Percentiles rank a stretch among this genome's conserved stretches.
phyloP scores from a whole-genome alignment of 2,888 invertebrate genomes.

The Callimorpha dominula region DNA sequence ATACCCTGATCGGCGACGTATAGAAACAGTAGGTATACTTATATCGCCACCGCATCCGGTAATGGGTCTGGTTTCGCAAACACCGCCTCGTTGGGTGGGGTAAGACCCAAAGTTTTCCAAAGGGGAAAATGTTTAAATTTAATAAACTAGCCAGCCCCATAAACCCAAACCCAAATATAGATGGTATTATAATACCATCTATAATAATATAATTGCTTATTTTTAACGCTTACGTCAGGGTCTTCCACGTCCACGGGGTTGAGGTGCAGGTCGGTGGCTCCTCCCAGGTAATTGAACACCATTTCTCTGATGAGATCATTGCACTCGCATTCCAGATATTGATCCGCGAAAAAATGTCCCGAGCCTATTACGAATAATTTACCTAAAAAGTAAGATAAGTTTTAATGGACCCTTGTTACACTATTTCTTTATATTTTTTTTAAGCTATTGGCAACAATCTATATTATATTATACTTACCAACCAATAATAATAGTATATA shows the following conservation, averaged over 20 bases:
- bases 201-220: not conserved
- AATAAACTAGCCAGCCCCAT: not conserved
- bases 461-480: too few relatives aligned
- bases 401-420: not conserved
- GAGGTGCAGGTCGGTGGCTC: constrained; percentile 88
- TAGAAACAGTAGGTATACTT: too few relatives aligned
- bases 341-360: constrained; percentile 96
- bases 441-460: too few relatives aligned
- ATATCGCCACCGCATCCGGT: too few relatives aligned
- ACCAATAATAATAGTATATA: too few relatives aligned
- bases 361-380: constrained; percentile 97
- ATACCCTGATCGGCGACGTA: too few relatives aligned
- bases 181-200: not conserved
- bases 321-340: constrained; percentile 97
- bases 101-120: too few relatives aligned
- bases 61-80: too few relatives aligned
- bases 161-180: too few relatives aligned
- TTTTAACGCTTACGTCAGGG: constrained; percentile 90
- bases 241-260: constrained; percentile 96
- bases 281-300: constrained; percentile 92
- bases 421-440: not conserved
- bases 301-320: constrained; percentile 96
- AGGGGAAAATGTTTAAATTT: too few relatives aligned
- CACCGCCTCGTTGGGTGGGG: too few relatives aligned
- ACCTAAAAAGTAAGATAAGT: constrained; percentile 71